Conservation (phyloP, 2,888 invertebrate species). For the Polydesmus complanatus region DNA sequence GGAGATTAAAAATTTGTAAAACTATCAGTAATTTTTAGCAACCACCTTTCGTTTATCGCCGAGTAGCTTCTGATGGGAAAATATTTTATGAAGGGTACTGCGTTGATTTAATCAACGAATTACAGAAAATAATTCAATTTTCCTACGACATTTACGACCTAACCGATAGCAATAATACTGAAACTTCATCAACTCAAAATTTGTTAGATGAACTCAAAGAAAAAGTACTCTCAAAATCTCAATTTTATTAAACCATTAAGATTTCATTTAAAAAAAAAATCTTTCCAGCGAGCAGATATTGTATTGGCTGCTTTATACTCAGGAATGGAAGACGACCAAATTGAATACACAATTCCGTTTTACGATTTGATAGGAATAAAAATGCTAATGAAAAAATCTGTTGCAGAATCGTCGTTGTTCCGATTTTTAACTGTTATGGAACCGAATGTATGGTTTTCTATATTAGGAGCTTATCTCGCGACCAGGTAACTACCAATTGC, state of each 20-base stretch:
- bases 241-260: conserved; percentile 2
- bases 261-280: conserved; percentile 6
- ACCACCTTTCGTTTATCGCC: conserved; percentile 38
- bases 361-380: conserved; percentile 96
- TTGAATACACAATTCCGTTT: conserved; percentile 96
- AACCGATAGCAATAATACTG: conserved; percentile 75
- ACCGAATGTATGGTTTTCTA: conserved; percentile 92
- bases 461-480: conserved; percentile 85
- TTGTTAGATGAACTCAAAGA: conserved; percentile 66
- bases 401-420: conserved; percentile 79
- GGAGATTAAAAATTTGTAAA: no score
- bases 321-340: conserved; percentile 94
- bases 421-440: conserved; percentile 93
- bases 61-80: conserved; percentile 23
- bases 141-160: conserved; percentile 75
- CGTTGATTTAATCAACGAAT: conserved; percentile 80
- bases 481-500: conserved; percentile 67
- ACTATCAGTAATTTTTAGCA: no score
- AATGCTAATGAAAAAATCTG: conserved; percentile 84
- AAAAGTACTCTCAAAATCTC: conserved; percentile 36
- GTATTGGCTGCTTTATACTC: conserved; percentile 74
- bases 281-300: conserved; percentile 63
- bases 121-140: conserved; percentile 67
- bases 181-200: conserved; percentile 58
- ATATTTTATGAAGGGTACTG: conserved; percentile 60